Evolutionary conservation across 2,113 vertebrate species (phyloP), one percentile per base, ranked within the genome.

Genomic region (Callipepla squamata): DNA sequence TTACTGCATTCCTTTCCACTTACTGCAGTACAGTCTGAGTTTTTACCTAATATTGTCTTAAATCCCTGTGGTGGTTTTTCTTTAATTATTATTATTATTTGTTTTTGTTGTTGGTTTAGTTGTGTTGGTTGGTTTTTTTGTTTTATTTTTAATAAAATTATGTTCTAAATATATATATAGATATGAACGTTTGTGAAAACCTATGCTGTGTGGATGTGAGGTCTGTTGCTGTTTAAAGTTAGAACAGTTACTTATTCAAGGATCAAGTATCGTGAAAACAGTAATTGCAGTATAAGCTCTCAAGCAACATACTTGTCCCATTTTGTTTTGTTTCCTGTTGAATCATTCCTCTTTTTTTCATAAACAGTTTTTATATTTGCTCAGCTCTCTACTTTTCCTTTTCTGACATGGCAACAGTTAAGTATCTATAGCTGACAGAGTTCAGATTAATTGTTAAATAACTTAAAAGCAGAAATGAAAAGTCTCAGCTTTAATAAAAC

Each of bases 361-460:
- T 80, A 19, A 89, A n/a, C 7, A 85, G 16, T 21, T 69, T 69
- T 78, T 76, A 11, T 66, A 61, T 81, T 73, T 30, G 45, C 83
- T 95, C 32, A 70, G 45, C 19, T 68, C 22, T 51, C 66, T 30
- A 11, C 32, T 40, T 53, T 57, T 91, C 63, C 45, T 80, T 20
- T 68, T 5, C 50, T 89, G 63, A 91, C 66, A 73, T 61, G 36
- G 6, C 62, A 95, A 14, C 7, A 74, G 66, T 81, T 89, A 72
- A 68, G 22, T 61, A 68, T 13, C 17, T 87, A 20, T 55, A 57
- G 81, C 89, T 68, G 61, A 81, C 17, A 40, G 9, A 85, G 20
- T 63, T 88, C 66, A 32, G 12, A 67, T 61, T 53, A 69, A 83
- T 94, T 87, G 7, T 78, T 89, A 87, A 87, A 91, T 92, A 93